Percentiles rank a stretch among this genome's conserved stretches.
Conservation (phyloP, 2,888 invertebrate genomes). For the Petrolisthes manimaculis region DNA sequence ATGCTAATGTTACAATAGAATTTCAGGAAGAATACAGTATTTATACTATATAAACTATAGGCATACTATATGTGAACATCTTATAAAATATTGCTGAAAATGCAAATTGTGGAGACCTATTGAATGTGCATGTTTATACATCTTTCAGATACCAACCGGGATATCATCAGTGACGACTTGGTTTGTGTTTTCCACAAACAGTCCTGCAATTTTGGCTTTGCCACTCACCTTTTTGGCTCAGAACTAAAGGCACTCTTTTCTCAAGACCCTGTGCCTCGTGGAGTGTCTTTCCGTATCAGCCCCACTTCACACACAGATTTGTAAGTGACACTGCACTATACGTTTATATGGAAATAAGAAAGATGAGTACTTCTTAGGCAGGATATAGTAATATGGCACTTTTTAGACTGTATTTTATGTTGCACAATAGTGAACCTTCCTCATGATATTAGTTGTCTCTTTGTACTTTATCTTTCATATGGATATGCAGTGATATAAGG, state of each 20-base stretch:
- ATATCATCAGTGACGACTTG: slow-evolving; percentile 91
- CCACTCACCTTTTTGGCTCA: slow-evolving; percentile 93
- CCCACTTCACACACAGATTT: slow-evolving; percentile 88
- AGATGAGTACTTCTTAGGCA: no score
- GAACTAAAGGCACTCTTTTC: slow-evolving; percentile 85
- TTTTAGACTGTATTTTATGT: no score
- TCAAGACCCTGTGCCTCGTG: slow-evolving; percentile 79
- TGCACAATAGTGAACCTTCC: no score
- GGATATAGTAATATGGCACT: no score
- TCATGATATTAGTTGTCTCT: no score
- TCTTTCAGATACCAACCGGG: slow-evolving; percentile 85
- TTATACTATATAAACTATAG: background rate
- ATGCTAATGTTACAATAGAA: no score
- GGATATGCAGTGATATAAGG: no score
- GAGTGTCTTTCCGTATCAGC: slow-evolving; percentile 88
- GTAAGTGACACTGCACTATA: slow-evolving; percentile 67
- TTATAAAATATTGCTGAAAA: background rate
- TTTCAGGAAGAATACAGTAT: background rate
- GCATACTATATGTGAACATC: background rate
- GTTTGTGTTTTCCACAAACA: slow-evolving; percentile 93
- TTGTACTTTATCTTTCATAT: no score
- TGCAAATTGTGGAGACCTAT: background rate
- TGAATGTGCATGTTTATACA: background rate
- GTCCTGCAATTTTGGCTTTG: slow-evolving; percentile 95
- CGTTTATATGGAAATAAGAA: background rate